Conservation (phyloP, 2,888 invertebrate species). For the Ornithoptera priamus region DNA sequence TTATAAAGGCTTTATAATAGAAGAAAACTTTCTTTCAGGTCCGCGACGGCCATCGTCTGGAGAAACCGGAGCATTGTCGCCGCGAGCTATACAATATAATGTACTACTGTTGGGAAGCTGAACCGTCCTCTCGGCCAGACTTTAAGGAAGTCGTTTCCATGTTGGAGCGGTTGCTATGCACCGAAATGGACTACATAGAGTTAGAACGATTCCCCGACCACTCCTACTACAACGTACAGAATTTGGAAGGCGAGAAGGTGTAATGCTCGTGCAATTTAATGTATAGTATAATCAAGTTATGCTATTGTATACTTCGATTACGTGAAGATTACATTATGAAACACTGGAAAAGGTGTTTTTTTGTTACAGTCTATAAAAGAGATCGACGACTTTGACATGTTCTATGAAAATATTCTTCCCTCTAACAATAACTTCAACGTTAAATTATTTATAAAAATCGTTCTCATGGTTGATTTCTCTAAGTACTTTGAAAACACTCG, state of each 20-base stretch:
- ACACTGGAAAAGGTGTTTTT: background rate
- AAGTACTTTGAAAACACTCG: too few relatives aligned
- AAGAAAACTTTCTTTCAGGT: slow-evolving; percentile 78
- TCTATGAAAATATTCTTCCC: background rate
- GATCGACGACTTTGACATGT: background rate
- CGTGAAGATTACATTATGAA: background rate
- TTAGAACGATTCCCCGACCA: slow-evolving; percentile 95
- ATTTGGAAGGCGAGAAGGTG: slow-evolving; percentile 90
- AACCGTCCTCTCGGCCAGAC: slow-evolving; percentile 89
- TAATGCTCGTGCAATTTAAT: slow-evolving; percentile 37
- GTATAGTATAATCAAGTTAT: background rate
- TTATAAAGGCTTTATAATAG: background rate
- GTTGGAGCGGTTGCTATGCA: slow-evolving; percentile 90
- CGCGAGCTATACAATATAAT: slow-evolving; percentile 95
- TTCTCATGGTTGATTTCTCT: background rate
- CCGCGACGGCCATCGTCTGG: slow-evolving; percentile 92
- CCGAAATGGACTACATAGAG: slow-evolving; percentile 96
- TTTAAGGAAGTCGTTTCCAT: slow-evolving; percentile 91
- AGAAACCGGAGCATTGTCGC: slow-evolving; percentile 96
- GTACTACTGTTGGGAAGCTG: slow-evolving; percentile 97
- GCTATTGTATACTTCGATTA: background rate
- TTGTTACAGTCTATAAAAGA: background rate
- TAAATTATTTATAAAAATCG: background rate
- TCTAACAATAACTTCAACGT: background rate
- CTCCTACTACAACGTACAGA: slow-evolving; percentile 92